A percentile compares a stretch with the other conserved stretches of the same genome.
Conservation (phyloP, 2,888 invertebrate genomes). For the Vanessa cardui region DNA sequence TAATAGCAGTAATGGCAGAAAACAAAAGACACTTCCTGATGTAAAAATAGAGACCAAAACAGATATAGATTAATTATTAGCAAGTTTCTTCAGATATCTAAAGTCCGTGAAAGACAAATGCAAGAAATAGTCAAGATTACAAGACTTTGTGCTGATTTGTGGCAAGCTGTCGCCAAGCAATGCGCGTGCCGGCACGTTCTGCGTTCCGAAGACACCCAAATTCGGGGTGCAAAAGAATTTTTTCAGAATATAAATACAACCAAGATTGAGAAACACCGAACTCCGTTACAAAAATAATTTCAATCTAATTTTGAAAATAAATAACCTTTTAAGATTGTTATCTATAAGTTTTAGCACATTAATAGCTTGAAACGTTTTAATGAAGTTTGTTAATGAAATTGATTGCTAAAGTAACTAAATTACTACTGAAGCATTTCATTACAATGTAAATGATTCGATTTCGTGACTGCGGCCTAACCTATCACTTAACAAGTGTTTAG, state of each 20-base stretch:
- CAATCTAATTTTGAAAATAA: background rate
- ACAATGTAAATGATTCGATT: constrained; percentile 41
- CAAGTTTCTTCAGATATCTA: background rate
- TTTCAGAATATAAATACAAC: background rate
- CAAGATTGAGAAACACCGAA: background rate
- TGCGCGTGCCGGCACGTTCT: constrained; percentile 55
- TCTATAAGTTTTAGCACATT: no score
- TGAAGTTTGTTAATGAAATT: background rate
- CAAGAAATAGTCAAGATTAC: constrained; percentile 40
- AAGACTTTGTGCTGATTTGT: constrained; percentile 60
- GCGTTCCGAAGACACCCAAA: constrained; percentile 17
- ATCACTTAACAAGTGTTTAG: constrained; percentile 50
- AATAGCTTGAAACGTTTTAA: no score
- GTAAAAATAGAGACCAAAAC: no score
- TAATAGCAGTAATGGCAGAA: no score
- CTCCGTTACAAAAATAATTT: background rate
- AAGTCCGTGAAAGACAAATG: constrained; percentile 42
- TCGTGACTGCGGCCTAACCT: constrained; percentile 45
- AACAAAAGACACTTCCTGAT: no score
- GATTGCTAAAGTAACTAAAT: background rate
- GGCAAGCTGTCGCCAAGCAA: constrained; percentile 40
- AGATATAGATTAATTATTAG: no score
- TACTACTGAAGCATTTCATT: constrained; percentile 22
- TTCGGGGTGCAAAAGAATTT: constrained; percentile 7
- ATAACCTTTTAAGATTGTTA: background rate